phyloP scores from a whole-genome alignment of 1,140 invertebrate genomes.

The Euglossa dilemma region DNA sequence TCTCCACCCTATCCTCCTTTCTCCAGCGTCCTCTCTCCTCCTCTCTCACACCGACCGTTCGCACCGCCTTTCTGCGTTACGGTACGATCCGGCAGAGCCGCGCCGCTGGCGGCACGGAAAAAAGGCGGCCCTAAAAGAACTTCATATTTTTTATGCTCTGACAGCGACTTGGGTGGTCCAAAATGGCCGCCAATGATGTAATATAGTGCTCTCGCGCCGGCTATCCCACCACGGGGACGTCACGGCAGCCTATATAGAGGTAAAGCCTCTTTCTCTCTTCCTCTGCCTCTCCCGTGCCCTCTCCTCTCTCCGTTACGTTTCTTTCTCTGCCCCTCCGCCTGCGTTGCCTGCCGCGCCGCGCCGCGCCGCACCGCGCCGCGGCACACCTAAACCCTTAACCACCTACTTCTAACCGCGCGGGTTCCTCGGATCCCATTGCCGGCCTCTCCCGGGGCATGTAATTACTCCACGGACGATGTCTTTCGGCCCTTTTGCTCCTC shows the following conservation, averaged over 20 bases:
- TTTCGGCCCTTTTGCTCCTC: slow-evolving; percentile 66
- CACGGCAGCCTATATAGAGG: slow-evolving; percentile 65
- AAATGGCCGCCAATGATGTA: slow-evolving; percentile 83
- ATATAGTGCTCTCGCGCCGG: slow-evolving; percentile 77
- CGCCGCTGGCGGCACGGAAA: slow-evolving; percentile 79
- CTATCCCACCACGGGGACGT: slow-evolving; percentile 53
- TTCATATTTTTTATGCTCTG: slow-evolving; percentile 83
- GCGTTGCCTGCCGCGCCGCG: background rate
- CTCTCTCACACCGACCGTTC: slow-evolving; percentile 53
- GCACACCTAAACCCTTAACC: slow-evolving; percentile 61
- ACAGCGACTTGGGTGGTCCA: slow-evolving; percentile 83
- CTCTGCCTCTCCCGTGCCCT: background rate
- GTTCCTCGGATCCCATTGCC: slow-evolving; percentile 62
- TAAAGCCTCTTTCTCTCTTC: slow-evolving; percentile 40
- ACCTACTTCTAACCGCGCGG: slow-evolving; percentile 65
- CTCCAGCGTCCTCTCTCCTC: slow-evolving; percentile 19
- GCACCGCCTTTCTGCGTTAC: slow-evolving; percentile 74
- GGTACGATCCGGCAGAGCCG: slow-evolving; percentile 72
- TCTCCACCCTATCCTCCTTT: slow-evolving; percentile 24
- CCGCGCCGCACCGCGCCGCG: background rate
- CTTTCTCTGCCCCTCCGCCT: background rate
- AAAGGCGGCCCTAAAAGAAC: slow-evolving; percentile 83
- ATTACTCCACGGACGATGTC: slow-evolving; percentile 71
- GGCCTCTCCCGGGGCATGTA: slow-evolving; percentile 69
- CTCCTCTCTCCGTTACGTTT: background rate